phyloP scores from a whole-genome alignment of 2,797 vertebrate species.

The Catharus ustulatus region DNA sequence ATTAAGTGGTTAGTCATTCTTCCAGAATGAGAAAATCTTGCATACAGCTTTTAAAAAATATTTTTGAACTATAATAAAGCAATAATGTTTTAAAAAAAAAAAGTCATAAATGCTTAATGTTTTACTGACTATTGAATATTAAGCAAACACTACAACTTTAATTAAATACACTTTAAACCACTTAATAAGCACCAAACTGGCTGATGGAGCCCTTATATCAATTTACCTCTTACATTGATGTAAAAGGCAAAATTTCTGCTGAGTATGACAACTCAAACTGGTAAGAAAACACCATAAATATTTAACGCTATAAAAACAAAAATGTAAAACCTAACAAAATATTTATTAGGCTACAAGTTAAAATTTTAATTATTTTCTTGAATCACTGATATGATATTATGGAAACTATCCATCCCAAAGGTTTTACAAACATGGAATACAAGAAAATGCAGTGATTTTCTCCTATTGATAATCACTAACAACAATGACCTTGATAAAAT shows the following conservation, averaged over 20 bases:
- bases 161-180: neutral
- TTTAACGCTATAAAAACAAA: neutral
- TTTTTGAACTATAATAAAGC: neutral
- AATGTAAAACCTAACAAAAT: neutral
- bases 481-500: neutral
- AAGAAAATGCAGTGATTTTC: neutral
- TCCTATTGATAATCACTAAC: neutral
- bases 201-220: neutral
- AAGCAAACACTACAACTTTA: neutral
- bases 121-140: neutral
- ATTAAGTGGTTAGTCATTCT: neutral
- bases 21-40: neutral
- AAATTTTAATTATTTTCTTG: neutral
- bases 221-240: neutral
- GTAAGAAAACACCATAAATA: neutral
- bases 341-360: neutral
- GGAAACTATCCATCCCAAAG: neutral
- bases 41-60: neutral
- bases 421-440: neutral
- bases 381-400: neutral
- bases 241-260: neutral
- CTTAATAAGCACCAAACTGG: neutral
- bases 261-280: neutral
- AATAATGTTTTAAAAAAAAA: neutral
- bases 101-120: neutral